Evolutionary conservation across 2,888 invertebrate genomes (phyloP).

Genomic region (Cosmorhoe ocellata): DNA sequence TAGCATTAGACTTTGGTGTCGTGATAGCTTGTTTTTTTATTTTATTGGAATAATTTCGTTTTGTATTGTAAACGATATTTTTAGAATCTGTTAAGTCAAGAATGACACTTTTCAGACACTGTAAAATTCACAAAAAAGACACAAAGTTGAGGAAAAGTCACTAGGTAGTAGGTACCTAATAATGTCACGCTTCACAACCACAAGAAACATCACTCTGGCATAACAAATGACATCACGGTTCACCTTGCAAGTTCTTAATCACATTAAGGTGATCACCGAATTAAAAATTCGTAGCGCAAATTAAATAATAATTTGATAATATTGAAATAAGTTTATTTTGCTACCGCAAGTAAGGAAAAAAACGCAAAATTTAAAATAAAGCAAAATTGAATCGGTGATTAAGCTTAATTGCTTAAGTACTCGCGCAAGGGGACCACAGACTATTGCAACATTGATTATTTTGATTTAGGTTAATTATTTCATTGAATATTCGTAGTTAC

Average conservation of each 20-base stretch:
- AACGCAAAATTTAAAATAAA: too few species aligned
- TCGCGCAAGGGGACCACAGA: too few species aligned
- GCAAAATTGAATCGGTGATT: too few species aligned
- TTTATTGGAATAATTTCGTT: slow-evolving; percentile 33
- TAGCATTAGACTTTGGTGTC: slow-evolving; percentile 74
- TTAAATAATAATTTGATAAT: too few species aligned
- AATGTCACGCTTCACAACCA: slow-evolving; percentile 45
- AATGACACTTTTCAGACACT: slow-evolving; percentile 47
- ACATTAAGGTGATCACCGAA: too few species aligned
- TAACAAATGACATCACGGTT: slow-evolving; percentile 33
- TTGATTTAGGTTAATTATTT: slow-evolving; percentile 56
- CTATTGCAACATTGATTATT: slow-evolving; percentile 59
- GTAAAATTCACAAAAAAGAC: slow-evolving; percentile 35
- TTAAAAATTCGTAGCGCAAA: too few species aligned
- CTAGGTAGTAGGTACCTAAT: too few species aligned
- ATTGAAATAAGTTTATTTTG: too few species aligned
- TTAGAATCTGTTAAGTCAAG: slow-evolving; percentile 35
- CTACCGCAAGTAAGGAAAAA: too few species aligned
- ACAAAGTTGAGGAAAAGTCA: slow-evolving; percentile 31
- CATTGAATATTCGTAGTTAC: slow-evolving; percentile 74
- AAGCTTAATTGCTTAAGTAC: too few species aligned
- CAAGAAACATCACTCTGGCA: slow-evolving; percentile 66
- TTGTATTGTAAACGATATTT: slow-evolving; percentile 49
- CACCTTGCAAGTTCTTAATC: too few species aligned
- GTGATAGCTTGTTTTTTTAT: slow-evolving; percentile 58